Evolutionary conservation across 1,140 invertebrate species (phyloP), one percentile per base, ranked within the genome.

Genomic region (Wiebesia pumilae): DNA sequence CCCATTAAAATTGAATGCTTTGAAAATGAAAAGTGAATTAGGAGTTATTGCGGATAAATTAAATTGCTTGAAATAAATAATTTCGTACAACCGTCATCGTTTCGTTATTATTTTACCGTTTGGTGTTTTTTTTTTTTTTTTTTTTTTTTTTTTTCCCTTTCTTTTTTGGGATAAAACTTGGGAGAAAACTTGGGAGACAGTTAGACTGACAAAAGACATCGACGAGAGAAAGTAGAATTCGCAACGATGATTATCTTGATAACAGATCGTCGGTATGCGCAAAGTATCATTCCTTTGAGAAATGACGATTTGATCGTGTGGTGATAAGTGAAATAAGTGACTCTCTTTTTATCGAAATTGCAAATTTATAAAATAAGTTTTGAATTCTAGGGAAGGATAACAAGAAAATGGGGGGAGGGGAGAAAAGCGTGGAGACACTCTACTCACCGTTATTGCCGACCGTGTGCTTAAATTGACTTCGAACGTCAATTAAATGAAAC

Each of bases 401-500:
- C 51, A 16, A 54, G 19, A 2, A 16, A 54, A 54, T 14, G 19
- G 19, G 51, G 19, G 27, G 3, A 27, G 10, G 10, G 6, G 9
- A 81, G 38, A 51, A 69, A 81, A 30, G 12, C 16, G 43, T 81
- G 12, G 16, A 33, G 10, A 7, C 3, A 47, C 33, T 38, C n/a
- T 40, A 47, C 40, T 40, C 73, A 12, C 38, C 62, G 77, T 80
- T 80, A 58, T 27, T 27, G 24, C 16, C 16, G 21, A 4, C 54
- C 40, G 1, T 65, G 9, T 40, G 81, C n/a, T 30, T 33, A 78
- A 65, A n/a, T n/a, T n/a, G n/a, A n/a, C 43, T 85, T 65, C 38
- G 12, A 79, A 80, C 71, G 83, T 85, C 51, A 71, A 80, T 80
- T 80, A 71, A 80, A 43, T 27, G 43, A 40, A 80, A 85, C 80